phyloP scores from a whole-genome alignment of 2,888 invertebrate genomes.

The Syrista parreyssii region DNA sequence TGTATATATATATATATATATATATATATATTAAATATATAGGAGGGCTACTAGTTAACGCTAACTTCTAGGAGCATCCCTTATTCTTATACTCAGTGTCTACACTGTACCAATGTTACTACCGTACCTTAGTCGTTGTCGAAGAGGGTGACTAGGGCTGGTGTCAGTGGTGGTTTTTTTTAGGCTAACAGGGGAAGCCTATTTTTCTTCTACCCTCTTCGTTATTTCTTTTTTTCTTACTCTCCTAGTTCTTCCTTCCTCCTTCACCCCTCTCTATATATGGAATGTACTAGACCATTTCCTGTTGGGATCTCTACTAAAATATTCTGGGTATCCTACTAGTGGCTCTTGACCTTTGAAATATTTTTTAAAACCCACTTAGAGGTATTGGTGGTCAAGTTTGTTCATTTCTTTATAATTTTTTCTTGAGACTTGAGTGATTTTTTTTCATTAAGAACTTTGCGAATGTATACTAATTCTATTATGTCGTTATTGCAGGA shows the following conservation, averaged over 20 bases:
- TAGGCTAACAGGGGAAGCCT: not conserved
- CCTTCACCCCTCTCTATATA: not conserved
- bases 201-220: not conserved
- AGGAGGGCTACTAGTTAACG: not conserved
- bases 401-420: not conserved
- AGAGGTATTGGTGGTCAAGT: not conserved
- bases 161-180: not conserved
- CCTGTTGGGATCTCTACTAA: not conserved
- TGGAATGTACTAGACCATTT: not conserved
- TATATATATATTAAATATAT: not conserved
- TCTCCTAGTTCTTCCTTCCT: not conserved
- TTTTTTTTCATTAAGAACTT: not conserved
- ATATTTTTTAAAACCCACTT: not conserved
- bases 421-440: not conserved
- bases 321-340: not conserved
- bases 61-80: not conserved
- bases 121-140: not conserved
- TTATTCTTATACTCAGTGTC: not conserved
- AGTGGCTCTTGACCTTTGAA: not conserved
- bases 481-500: not conserved
- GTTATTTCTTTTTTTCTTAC: not conserved
- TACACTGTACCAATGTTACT: not conserved
- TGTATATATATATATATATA: constrained; percentile 2
- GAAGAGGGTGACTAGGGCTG: not conserved
- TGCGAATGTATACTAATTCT: not conserved